Conservation (phyloP, 2,113 vertebrate genomes). For the Mystacornis crossleyi region DNA sequence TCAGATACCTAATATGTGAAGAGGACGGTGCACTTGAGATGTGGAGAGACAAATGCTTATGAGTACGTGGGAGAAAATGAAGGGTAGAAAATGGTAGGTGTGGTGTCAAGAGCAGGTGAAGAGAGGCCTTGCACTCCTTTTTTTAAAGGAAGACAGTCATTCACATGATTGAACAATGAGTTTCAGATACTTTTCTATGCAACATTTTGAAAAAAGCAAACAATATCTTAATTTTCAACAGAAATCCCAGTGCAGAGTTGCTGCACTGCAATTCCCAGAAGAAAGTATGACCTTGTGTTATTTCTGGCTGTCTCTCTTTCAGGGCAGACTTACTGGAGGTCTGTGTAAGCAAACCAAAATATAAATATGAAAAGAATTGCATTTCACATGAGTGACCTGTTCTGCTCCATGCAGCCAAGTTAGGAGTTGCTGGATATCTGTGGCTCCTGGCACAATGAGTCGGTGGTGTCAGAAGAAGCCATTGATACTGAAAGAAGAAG, state of each 20-base stretch:
- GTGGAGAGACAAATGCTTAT: background rate
- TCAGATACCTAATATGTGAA: fast-evolving
- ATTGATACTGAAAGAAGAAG: background rate
- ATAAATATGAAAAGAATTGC: background rate
- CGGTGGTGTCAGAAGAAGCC: background rate
- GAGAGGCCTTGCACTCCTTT: background rate
- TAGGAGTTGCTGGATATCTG: background rate
- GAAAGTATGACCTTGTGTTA: background rate
- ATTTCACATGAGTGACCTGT: background rate
- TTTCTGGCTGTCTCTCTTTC: background rate
- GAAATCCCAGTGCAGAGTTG: background rate
- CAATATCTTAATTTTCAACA: background rate
- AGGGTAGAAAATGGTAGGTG: background rate
- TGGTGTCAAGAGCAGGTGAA: background rate
- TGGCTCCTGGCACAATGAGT: background rate
- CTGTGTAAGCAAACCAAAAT: background rate
- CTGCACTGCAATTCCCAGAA: background rate
- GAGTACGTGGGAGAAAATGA: background rate
- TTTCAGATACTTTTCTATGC: background rate
- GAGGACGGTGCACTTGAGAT: background rate
- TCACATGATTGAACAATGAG: background rate
- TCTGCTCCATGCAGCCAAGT: background rate
- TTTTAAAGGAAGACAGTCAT: background rate
- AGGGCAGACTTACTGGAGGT: background rate
- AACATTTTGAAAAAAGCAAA: background rate